phyloP scores from a whole-genome alignment of 2,888 invertebrate species.

The Drosophila recens region DNA sequence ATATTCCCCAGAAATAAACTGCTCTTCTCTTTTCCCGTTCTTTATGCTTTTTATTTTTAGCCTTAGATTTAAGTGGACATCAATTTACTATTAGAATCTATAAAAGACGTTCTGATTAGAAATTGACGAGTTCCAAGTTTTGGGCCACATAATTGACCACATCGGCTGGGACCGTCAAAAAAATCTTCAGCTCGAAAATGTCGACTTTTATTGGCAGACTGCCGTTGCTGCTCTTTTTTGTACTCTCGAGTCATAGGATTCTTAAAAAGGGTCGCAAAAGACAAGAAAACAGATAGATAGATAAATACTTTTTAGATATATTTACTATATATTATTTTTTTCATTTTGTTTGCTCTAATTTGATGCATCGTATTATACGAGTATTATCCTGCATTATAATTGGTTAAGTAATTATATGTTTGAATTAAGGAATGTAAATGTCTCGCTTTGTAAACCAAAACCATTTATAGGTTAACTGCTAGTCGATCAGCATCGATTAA shows the following conservation, averaged over 20 bases:
- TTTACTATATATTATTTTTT: too few relatives aligned
- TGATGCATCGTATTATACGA: too few relatives aligned
- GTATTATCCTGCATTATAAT: not conserved
- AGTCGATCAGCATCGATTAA: slow-evolving; percentile 8
- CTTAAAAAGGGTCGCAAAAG: too few relatives aligned
- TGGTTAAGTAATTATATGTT: not conserved
- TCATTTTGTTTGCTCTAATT: too few relatives aligned
- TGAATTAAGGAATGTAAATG: too few relatives aligned
- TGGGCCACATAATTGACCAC: slow-evolving; percentile 19
- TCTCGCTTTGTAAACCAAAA: not conserved
- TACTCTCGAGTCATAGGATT: slow-evolving; percentile 5
- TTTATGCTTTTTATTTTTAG: not conserved
- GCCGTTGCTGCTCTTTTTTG: slow-evolving; percentile 2
- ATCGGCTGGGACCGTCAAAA: slow-evolving; percentile 16
- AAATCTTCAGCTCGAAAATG: slow-evolving; percentile 17
- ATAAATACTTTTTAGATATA: too few relatives aligned
- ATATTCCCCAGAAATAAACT: not conserved
- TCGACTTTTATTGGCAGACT: slow-evolving; percentile 27
- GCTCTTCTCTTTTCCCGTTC: not conserved
- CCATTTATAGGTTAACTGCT: not conserved
- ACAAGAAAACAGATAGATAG: not conserved
- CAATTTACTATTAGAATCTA: slow-evolving; percentile 10
- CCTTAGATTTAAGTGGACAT: not conserved
- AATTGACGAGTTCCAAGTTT: slow-evolving; percentile 35
- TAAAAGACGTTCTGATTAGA: slow-evolving; percentile 9